Base-by-base conservation (phyloP, 2,113 vertebrate species). In the Gasterosteus aculeatus region DNA sequence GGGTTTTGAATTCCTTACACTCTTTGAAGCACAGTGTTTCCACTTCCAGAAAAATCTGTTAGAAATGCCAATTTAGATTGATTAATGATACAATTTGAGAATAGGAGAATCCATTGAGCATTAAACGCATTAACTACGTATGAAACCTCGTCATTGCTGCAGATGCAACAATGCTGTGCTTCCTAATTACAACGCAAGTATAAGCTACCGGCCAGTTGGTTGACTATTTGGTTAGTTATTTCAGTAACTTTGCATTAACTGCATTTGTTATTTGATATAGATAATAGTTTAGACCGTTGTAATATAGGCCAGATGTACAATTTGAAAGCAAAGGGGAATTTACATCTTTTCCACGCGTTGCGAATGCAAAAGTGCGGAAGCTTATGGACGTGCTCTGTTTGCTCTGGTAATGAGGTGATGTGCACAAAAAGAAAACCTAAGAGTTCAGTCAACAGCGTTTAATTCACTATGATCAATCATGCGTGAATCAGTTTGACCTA, bases 401-500 rank as follows among this genome's bases (percentile, higher is more conserved):
- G 83, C 78, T 85, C 75, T 77, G 54, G 80, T 85, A 90, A 90
- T 85, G 83, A 90, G 85, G 69, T 59, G 46, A 75, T 26, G 60
- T 60, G 59, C 68, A 53, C 49, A 66, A 64, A 18, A 44, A 44
- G 42, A 33, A 63, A 73, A 70, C 56, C 19, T 53, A 71, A 89
- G 84, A 85, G 57, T 83, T 78, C 74, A 77, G 79, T 88, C 84
- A 88, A 42, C 84, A 72, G 79, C 47, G 33, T 83, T 90, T 84
- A 85, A 87, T 90, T 90, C 88, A 90, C 72, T 62, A 39, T 31
- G 82, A 90, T 85, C 88, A 86, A 90, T 86, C 66, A 62, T 51
- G 91, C 90, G 68, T 90, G 88, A 88, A 89, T 84, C 65, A 73
- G 87, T 82, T 84, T 91, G 91, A 91, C 90, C 91, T 89, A 91